Evolutionary conservation across 2,888 invertebrate species (phyloP), one percentile per base, ranked within the genome.

Genomic region (Pristionchus japonicus): DNA sequence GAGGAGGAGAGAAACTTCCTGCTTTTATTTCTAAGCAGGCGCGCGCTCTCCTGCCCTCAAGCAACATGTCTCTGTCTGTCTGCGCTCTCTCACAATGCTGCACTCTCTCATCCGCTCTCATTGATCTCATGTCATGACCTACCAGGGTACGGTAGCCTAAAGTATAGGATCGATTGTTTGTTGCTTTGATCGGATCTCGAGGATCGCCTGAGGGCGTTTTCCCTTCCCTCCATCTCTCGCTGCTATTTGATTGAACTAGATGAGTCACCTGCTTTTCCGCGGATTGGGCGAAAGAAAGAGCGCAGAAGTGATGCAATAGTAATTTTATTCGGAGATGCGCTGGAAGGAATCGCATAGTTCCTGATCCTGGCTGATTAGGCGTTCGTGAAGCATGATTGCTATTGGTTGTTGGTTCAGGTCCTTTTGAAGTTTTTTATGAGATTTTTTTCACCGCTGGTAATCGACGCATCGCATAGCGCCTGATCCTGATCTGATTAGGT

Each of bases 201-300:
- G 43, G 43, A 6, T 43, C 57, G n/a, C 31, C 34, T 20, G 70
- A 70, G 70, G 34, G 64, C 3, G 3, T 23, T n/a, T 74, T 43
- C 37, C 47, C n/a, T 43, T 47, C 43, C 34, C 15, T 67, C 67
- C 64, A 31, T 34, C 77, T 43, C 43, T 23, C 27, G 37, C 40
- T 43, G 77, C 77, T 77, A 77, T 77, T 77, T 77, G 77, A 40
- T 77, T 27, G 77, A 77, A 77, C 77, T 77, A 43, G 77, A 77
- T 77, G 77, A 77, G 77, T 77, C 77, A 77, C 37, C 70, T 70
- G 77, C 77, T 77, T 77, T 77, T 47, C 70, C 70, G 37, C 37
- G 20, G 37, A 70, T 27, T 27, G 57, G 23, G 7, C n/a, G n/a
- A 57, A n/a, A 57, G 57, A 57, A 20, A 70, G 34, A 7, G 70